These are phyloP conservation scores for Ichneumoninae sp. DNA, from an alignment of 2,888 invertebrate species.

Conservation along the genomic window DNA sequence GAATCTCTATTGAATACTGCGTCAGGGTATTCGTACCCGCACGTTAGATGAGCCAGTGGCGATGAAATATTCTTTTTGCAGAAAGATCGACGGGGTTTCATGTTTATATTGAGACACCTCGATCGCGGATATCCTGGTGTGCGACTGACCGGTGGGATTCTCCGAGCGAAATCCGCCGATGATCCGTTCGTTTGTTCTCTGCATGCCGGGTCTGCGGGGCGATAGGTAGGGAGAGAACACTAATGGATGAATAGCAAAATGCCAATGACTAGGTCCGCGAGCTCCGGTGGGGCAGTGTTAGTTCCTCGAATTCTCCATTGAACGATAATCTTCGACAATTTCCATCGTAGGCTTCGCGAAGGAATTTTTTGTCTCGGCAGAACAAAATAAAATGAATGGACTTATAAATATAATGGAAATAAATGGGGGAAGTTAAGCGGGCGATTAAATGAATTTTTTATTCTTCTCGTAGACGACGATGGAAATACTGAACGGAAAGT, in stretches of 20 bases:
- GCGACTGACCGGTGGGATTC: constrained; percentile 23
- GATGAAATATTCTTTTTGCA: constrained; percentile 21
- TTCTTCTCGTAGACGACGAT: neutral
- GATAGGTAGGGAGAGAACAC: neutral
- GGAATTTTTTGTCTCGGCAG: neutral
- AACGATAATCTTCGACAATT: constrained; percentile 8
- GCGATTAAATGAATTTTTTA: neutral
- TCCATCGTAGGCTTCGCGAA: neutral
- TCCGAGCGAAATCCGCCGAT: constrained; percentile 6
- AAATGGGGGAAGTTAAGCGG: neutral
- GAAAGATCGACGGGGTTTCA: constrained; percentile 23
- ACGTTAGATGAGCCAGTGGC: neutral
- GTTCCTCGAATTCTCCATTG: neutral
- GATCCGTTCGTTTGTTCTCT: constrained; percentile 4
- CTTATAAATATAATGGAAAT: neutral
- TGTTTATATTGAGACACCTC: constrained; percentile 39
- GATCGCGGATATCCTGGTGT: constrained; percentile 45
- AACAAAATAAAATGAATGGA: neutral
- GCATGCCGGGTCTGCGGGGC: neutral
- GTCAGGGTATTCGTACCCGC: neutral
- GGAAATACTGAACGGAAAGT: neutral
- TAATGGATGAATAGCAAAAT: constrained; percentile 1
- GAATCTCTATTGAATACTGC: neutral
- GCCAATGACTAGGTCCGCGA: constrained; percentile 11
- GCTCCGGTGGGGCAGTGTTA: neutral